These are phyloP conservation scores for Drosophila sp. DNA, from an alignment of 1,140 invertebrate genomes.

Conservation along the genomic window DNA sequence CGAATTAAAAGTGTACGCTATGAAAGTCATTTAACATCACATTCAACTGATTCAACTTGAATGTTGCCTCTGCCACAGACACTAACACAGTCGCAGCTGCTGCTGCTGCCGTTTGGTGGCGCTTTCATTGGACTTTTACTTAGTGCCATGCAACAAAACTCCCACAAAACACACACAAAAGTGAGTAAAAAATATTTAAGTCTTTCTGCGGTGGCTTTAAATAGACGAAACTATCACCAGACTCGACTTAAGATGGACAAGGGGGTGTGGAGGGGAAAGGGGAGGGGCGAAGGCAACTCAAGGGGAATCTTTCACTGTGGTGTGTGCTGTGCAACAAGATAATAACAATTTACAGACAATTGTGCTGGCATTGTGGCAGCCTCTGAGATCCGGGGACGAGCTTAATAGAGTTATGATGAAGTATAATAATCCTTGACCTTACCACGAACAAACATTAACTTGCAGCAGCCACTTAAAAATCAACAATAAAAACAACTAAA, in stretches of 20 bases:
- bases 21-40: slow-evolving; percentile 66
- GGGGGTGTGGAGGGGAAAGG: not conserved
- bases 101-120: slow-evolving; percentile 37
- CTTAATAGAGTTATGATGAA: slow-evolving; percentile 80
- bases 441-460: slow-evolving; percentile 68
- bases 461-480: slow-evolving; percentile 43
- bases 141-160: slow-evolving; percentile 66
- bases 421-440: slow-evolving; percentile 82
- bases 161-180: slow-evolving; percentile 48
- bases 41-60: slow-evolving; percentile 32
- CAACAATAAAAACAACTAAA: slow-evolving; percentile 50
- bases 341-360: slow-evolving; percentile 77
- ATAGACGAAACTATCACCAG: slow-evolving; percentile 71
- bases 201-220: slow-evolving; percentile 33
- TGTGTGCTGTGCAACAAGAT: slow-evolving; percentile 48
- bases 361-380: slow-evolving; percentile 44
- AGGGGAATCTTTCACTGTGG: slow-evolving; percentile 61
- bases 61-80: slow-evolving; percentile 29
- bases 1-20: slow-evolving; percentile 73
- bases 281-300: slow-evolving; percentile 16
- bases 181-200: slow-evolving; percentile 18
- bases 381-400: slow-evolving; percentile 42
- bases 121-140: slow-evolving; percentile 79
- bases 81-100: slow-evolving; percentile 2
- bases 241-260: slow-evolving; percentile 24